Conservation (phyloP, 2,113 vertebrate species). For the Silurus asotus region DNA sequence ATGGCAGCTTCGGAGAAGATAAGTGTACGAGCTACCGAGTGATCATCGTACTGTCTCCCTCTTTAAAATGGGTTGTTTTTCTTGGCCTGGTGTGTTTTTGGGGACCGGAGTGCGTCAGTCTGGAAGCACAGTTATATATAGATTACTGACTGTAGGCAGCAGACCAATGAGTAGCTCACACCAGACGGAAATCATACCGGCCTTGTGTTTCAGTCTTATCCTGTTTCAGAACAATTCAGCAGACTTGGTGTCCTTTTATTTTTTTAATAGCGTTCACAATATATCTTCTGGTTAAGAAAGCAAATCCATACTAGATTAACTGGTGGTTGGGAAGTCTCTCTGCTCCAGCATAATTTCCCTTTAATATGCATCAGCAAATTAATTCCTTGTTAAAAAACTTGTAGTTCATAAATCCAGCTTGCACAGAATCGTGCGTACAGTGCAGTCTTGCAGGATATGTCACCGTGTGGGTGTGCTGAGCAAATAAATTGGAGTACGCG, state of each 20-base stretch:
- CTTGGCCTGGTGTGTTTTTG: slow-evolving; percentile 42
- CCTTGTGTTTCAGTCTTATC: background rate
- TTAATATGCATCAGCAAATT: slow-evolving; percentile 21
- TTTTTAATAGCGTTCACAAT: background rate
- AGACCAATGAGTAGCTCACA: background rate
- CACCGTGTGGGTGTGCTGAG: background rate
- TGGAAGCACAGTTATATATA: slow-evolving; percentile 54
- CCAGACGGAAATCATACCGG: slow-evolving; percentile 6
- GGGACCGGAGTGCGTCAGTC: slow-evolving; percentile 51
- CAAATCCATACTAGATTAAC: slow-evolving; percentile 18
- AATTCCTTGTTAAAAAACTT: background rate
- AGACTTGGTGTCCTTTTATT: slow-evolving; percentile 2
- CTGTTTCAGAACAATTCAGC: background rate
- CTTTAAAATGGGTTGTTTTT: slow-evolving; percentile 24
- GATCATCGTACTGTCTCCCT: background rate
- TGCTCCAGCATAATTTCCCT: slow-evolving; percentile 2
- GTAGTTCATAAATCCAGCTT: slow-evolving; percentile 15
- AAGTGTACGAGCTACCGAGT: background rate
- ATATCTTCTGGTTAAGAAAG: background rate
- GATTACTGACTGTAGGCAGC: slow-evolving; percentile 35
- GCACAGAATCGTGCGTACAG: background rate
- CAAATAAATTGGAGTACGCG: too few relatives aligned
- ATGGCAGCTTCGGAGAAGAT: background rate
- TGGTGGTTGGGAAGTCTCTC: background rate
- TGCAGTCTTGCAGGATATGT: background rate